Evolutionary conservation across 2,888 invertebrate genomes (phyloP).

Genomic region (Caenorhabditis wallacei): DNA sequence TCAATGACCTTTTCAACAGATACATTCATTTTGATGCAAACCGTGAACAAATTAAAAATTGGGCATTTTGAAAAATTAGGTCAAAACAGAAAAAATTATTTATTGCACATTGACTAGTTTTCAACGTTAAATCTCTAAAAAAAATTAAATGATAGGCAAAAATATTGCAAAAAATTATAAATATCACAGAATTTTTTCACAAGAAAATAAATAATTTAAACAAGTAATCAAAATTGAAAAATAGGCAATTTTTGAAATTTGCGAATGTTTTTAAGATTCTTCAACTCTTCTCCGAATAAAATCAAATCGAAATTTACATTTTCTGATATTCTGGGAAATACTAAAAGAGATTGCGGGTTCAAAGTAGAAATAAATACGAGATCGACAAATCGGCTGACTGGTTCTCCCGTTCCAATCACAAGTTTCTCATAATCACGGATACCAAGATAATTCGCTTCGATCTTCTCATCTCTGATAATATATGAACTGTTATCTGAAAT

Average conservation of each 20-base stretch:
- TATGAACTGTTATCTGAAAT: background rate
- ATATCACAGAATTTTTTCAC: slow-evolving; percentile 2
- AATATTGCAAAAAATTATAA: background rate
- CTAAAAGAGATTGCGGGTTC: background rate
- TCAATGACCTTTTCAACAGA: too few species aligned
- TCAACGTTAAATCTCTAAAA: too few species aligned
- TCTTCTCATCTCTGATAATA: background rate
- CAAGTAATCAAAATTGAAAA: slow-evolving; percentile 19
- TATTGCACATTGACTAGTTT: too few species aligned
- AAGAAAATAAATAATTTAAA: background rate
- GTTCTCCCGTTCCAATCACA: background rate
- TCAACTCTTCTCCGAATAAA: background rate
- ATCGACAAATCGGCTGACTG: slow-evolving; percentile 9
- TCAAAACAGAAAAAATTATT: too few species aligned
- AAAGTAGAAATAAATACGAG: slow-evolving; percentile 11
- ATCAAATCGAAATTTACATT: background rate
- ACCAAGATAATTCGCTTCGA: background rate
- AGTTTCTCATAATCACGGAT: slow-evolving; percentile 8
- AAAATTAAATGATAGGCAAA: background rate
- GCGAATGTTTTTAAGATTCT: background rate
- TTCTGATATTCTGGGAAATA: background rate
- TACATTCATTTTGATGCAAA: too few species aligned
- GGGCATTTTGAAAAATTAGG: too few species aligned
- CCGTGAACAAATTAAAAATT: too few species aligned
- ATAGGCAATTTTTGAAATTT: slow-evolving; percentile 22